phyloP scores from a whole-genome alignment of 53 echinoderm and acorn worm species.

The Holothuria leucospilota region DNA sequence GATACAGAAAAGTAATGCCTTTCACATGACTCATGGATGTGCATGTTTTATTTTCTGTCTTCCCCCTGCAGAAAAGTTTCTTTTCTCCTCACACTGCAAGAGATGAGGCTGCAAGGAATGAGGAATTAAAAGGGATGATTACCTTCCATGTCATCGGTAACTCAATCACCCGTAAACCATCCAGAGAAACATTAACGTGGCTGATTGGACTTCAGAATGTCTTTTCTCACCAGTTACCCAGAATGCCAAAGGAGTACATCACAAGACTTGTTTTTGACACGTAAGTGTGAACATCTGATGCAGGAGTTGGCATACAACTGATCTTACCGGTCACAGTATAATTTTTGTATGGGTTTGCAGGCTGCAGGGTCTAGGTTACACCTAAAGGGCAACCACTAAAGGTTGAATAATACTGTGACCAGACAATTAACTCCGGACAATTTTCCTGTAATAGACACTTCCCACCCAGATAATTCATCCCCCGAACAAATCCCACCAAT shows the following conservation, averaged over 20 bases:
- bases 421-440: too few relatives aligned
- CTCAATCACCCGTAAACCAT: slow-evolving; percentile 91
- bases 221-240: slow-evolving; percentile 95
- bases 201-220: slow-evolving; percentile 97
- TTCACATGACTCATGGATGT: too few relatives aligned
- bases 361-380: too few relatives aligned
- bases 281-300: slow-evolving; percentile 51
- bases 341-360: too few relatives aligned
- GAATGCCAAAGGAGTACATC: slow-evolving; percentile 99
- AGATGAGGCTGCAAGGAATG: slow-evolving; percentile 96
- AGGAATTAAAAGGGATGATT: slow-evolving; percentile 90
- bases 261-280: slow-evolving; percentile 98
- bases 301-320: too few relatives aligned
- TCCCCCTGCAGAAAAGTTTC: slow-evolving; percentile 70
- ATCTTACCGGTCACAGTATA: too few relatives aligned
- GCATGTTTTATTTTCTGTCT: background rate
- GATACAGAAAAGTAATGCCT: too few relatives aligned
- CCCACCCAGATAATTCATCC: too few relatives aligned
- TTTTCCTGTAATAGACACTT: too few relatives aligned
- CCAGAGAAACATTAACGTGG: slow-evolving; percentile 92
- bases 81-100: slow-evolving; percentile 92
- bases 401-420: too few relatives aligned
- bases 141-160: slow-evolving; percentile 99
- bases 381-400: too few relatives aligned
- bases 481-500: too few relatives aligned